A percentile compares a stretch with the other conserved stretches of the same genome.
phyloP scores from a whole-genome alignment of 1,140 invertebrate species.

The Psilanteris sp. region DNA sequence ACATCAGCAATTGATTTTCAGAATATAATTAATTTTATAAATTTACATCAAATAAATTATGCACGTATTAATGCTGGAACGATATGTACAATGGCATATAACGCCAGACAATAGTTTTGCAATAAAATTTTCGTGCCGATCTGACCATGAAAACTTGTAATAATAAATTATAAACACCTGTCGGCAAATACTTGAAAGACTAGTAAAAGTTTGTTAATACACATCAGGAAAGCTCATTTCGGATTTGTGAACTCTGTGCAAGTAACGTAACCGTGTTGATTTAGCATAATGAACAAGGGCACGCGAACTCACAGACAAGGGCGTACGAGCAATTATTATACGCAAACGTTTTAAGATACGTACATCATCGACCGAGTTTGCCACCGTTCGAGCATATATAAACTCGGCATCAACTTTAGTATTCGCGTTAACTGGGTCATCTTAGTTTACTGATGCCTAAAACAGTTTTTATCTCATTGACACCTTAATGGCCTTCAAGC shows the following conservation, averaged over 20 bases:
- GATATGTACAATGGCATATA: no score
- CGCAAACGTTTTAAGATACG: constrained; percentile 40
- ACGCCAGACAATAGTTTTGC: no score
- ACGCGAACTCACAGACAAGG: constrained; percentile 45
- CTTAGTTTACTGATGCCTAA: constrained; percentile 29
- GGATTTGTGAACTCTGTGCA: constrained; percentile 32
- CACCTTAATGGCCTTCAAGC: constrained; percentile 22
- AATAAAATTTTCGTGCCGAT: no score
- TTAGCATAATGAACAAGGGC: constrained; percentile 46
- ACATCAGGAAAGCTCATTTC: constrained; percentile 28
- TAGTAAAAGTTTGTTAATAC: constrained; percentile 22
- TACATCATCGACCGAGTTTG: constrained; percentile 33
- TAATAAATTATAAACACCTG: constrained; percentile 31
- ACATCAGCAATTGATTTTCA: no score
- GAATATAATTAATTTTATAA: no score
- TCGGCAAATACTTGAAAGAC: background rate
- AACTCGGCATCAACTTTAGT: background rate
- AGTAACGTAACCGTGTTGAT: constrained; percentile 47
- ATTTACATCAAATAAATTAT: no score
- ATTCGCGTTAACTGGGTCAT: constrained; percentile 27
- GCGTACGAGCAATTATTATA: constrained; percentile 35
- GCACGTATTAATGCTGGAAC: no score
- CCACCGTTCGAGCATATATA: constrained; percentile 34
- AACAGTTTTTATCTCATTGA: constrained; percentile 31
- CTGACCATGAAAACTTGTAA: constrained; percentile 20